Evolutionary conservation across 2,113 vertebrate species (phyloP), one percentile per base, ranked within the genome.

Genomic region (Proteles cristata): DNA sequence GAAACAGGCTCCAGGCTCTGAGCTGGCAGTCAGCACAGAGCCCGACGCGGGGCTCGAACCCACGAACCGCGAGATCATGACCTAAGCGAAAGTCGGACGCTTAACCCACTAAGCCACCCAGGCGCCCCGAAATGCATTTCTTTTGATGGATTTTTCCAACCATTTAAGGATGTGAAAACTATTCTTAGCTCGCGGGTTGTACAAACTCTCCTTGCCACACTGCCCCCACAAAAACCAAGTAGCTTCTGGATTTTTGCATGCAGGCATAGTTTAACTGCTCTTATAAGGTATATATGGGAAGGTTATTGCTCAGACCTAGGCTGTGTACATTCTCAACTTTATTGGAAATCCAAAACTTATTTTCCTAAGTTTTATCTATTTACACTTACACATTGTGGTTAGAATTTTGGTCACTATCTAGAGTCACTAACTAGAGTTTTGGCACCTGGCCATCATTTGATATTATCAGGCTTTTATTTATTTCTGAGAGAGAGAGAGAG

Each of bases 341-440:
- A 66, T 6, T 43, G 80, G n/a, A 91, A 81, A 89, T 77, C 21
- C 50, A 92, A 50, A 96, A 89, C 61, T 94, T 91, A 82, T 16
- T 94, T 80, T 93, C 16, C 26, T 76, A 50, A 81, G 21, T 88
- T 96, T 86, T 31, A 81, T n/a, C 23, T 58, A 50, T 88, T 84
- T 66, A 87, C 19, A 35, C 10, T 80, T 96, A 12, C 5, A 31
- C 12, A 16, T 63, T 88, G 73, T 76, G 14, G 31, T 90, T 84
- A 94, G 50, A 76, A 8, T 86, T 90, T 61, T 90, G 23, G 23
- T 95, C 23, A 88, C 3, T 31, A 35, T 39, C 55, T 55, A 23
- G 58, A 21, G 8, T 61, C 58, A 61, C 19, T 23, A 61, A 61
- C 21, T 61, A 61, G 21, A 23, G 58, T 61, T 61, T 61, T 61